Evolutionary conservation across 1,140 invertebrate genomes (phyloP).

Genomic region (Fopius arisanus): DNA sequence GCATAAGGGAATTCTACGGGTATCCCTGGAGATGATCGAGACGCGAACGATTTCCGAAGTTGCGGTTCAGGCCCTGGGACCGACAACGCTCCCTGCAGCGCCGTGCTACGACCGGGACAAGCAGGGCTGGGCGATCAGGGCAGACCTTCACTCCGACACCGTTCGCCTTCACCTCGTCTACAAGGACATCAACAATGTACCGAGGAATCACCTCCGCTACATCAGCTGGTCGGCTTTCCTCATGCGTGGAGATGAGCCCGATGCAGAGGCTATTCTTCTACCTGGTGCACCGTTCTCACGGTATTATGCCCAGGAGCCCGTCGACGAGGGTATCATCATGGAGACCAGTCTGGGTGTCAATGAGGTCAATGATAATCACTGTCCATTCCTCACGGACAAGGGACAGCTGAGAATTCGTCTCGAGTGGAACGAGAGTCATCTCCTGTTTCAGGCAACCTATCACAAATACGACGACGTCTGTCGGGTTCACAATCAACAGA

Average conservation of each 20-base stretch:
- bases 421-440: constrained; percentile 86
- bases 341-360: constrained; percentile 81
- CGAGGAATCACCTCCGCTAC: constrained; percentile 82
- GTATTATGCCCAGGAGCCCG: constrained; percentile 85
- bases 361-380: constrained; percentile 80
- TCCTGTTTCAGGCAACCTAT: constrained; percentile 86
- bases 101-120: constrained; percentile 88
- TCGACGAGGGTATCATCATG: constrained; percentile 86
- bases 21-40: constrained; percentile 80
- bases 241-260: constrained; percentile 67
- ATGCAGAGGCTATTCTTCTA: constrained; percentile 70
- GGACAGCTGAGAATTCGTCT: constrained; percentile 81
- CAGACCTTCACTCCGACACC: constrained; percentile 82
- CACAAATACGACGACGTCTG: constrained; percentile 88
- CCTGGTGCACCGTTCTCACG: constrained; percentile 80
- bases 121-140: constrained; percentile 82
- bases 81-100: constrained; percentile 63
- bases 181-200: constrained; percentile 86
- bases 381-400: constrained; percentile 80
- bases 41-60: constrained; percentile 80
- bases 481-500: constrained; percentile 85
- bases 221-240: constrained; percentile 84
- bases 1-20: constrained; percentile 69
- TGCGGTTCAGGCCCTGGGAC: constrained; percentile 61
- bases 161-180: constrained; percentile 82